Evolutionary conservation across 2,888 invertebrate species (phyloP).

Genomic region (Aphelenchoides bicaudatus): DNA sequence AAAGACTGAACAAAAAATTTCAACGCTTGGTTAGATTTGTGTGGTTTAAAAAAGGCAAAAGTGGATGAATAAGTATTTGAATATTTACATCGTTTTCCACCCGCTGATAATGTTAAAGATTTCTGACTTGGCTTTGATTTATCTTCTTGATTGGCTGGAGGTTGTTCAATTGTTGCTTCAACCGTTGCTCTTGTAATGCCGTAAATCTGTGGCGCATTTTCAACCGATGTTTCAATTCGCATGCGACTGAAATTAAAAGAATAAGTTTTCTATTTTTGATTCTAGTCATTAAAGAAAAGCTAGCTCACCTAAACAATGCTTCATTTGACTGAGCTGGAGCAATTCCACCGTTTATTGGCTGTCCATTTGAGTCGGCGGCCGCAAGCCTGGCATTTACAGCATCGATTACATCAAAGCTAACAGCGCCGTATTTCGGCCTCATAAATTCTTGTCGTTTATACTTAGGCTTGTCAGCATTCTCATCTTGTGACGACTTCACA

Average conservation of each 20-base stretch:
- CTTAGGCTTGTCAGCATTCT: constrained; percentile 55
- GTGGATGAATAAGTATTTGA: no score
- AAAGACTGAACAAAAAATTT: no score
- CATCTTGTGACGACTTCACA: constrained; percentile 21
- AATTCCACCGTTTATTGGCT: no score
- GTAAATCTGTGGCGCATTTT: constrained; percentile 32
- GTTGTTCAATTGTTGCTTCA: constrained; percentile 17
- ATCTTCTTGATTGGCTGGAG: neutral
- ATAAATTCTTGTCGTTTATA: constrained; percentile 61
- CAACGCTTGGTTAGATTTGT: no score
- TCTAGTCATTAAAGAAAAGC: no score
- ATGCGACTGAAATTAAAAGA: constrained; percentile 39
- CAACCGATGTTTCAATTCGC: constrained; percentile 43
- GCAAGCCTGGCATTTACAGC: constrained; percentile 59
- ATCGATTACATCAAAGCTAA: constrained; percentile 59
- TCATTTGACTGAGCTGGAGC: no score
- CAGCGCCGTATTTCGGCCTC: constrained; percentile 59
- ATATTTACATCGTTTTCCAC: no score
- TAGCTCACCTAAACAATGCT: no score
- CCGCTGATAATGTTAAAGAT: no score
- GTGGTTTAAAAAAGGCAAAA: no score
- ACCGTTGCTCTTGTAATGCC: constrained; percentile 3
- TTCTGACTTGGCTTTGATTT: no score
- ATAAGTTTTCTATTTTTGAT: constrained; percentile 23
- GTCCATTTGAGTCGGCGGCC: constrained; percentile 45